Percentiles rank a stretch among this genome's conserved stretches.
These are phyloP conservation scores for Rhinoraja longicauda DNA, from an alignment of 2,797 vertebrate species.

Conservation along the genomic window DNA sequence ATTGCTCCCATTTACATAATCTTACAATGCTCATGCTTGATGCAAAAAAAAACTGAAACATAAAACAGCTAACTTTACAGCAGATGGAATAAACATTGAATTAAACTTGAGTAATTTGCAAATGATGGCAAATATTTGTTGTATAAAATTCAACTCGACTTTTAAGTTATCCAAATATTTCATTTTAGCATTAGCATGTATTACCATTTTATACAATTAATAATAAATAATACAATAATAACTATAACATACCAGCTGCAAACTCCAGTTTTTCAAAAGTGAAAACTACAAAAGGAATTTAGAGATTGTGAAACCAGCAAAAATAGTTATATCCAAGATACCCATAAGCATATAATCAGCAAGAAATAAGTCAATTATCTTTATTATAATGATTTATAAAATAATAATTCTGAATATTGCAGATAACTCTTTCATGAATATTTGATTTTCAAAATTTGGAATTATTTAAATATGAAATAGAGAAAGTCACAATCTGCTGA, in stretches of 20 bases:
- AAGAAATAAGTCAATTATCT: neutral
- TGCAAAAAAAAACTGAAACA: neutral
- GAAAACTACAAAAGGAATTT: conserved; percentile 68
- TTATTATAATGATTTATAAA: neutral
- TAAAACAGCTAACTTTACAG: neutral
- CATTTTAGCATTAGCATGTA: neutral
- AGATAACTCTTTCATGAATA: neutral
- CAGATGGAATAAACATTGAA: neutral
- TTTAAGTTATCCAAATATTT: neutral
- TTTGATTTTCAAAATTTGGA: neutral
- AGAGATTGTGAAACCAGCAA: conserved; percentile 41
- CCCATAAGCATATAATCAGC: neutral
- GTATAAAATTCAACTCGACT: neutral
- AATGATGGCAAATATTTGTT: neutral
- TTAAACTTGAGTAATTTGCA: neutral
- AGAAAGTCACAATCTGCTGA: neutral
- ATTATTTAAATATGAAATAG: neutral
- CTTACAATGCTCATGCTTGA: neutral
- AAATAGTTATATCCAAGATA: conserved; percentile 35
- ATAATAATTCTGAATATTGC: neutral
- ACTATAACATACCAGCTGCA: conserved; percentile 76
- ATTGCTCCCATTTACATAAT: neutral
- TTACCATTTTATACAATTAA: neutral
- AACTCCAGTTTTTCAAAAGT: conserved; percentile 88
- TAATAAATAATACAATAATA: neutral